Conservation (phyloP, 2,113 vertebrate species). For the Gobiocypris rarus region DNA sequence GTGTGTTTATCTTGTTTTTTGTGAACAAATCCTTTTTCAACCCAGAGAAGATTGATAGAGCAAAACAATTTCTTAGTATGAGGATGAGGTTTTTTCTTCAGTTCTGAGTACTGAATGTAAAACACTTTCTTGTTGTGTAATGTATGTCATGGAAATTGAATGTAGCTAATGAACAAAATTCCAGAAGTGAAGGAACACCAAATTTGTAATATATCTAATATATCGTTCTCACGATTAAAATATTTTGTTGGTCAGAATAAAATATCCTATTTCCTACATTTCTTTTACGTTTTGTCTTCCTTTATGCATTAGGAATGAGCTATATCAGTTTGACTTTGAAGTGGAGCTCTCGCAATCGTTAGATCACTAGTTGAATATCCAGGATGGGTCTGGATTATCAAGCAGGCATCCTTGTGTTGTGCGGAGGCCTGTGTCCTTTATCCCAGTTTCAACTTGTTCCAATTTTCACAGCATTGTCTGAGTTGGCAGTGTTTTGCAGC, state of each 20-base stretch:
- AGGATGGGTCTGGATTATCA: not conserved
- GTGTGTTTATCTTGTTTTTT: not conserved
- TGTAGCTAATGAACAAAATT: slow-evolving; percentile 11
- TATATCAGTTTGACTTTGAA: not conserved
- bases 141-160: slow-evolving; percentile 4
- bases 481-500: slow-evolving; percentile 2
- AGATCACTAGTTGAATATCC: not conserved
- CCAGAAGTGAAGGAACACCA: not conserved
- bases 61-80: not conserved
- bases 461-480: not conserved
- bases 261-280: not conserved
- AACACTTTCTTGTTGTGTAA: not conserved
- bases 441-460: not conserved
- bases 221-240: not conserved
- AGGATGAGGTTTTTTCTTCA: not conserved
- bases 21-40: not conserved
- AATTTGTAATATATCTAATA: not conserved
- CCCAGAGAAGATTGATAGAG: not conserved
- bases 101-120: not conserved
- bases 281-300: not conserved
- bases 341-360: not conserved
- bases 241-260: slow-evolving; percentile 4
- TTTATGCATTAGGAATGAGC: not conserved
- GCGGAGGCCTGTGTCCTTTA: not conserved
- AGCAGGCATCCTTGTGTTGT: not conserved